Base-by-base conservation (phyloP, 2,113 vertebrate species). In the Pseudorhombus dupliciocellatus region DNA sequence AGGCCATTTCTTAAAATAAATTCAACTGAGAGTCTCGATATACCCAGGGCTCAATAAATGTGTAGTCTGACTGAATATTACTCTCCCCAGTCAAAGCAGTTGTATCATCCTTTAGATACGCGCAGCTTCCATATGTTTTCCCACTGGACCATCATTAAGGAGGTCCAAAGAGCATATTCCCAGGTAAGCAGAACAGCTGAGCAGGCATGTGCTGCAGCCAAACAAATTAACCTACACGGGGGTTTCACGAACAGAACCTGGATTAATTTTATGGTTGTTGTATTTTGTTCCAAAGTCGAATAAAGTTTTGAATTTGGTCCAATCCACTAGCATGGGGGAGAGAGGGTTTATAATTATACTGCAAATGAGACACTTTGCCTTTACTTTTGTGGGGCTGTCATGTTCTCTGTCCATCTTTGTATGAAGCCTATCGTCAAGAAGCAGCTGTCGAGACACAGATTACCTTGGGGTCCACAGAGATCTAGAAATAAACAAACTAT, bases 1-100 rank as follows among this genome's bases (percentile, higher is more conserved):
- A 75, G 80, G 88, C 75, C 22, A 67, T 68, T 67, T 75, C 48
- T 30, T 69, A 56, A 85, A 84, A 85, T 87, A 18, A 83, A 84
- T 69, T 68, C 75, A 80, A 62, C 20, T 59, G 51, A 60, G 73
- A 58, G 62, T 77, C 58, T 69, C 31, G 62, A 62, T 68, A 16
- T 18, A 61, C 24, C 62, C 56, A 70, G 31, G 42, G 56, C 54
- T 58, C 53, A 66, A 70, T 30, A 79, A 40, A 40, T 22, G 31
- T 11, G 65, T 50, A 46, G 61, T 55, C 58, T 70, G 57, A 48
- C 37, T 78, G 56, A 31, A 57, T 77, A 24, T 58, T 59, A 42
- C 66, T 60, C 24, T 48, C 71, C 28, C n/a, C 14, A 52, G 12
- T 46, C 24, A 28, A 18, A 21, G 56, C 57, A 6, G 46, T 48